Evolutionary conservation across 2,888 invertebrate genomes (phyloP).

Genomic region (Sinhomidia bicolor): DNA sequence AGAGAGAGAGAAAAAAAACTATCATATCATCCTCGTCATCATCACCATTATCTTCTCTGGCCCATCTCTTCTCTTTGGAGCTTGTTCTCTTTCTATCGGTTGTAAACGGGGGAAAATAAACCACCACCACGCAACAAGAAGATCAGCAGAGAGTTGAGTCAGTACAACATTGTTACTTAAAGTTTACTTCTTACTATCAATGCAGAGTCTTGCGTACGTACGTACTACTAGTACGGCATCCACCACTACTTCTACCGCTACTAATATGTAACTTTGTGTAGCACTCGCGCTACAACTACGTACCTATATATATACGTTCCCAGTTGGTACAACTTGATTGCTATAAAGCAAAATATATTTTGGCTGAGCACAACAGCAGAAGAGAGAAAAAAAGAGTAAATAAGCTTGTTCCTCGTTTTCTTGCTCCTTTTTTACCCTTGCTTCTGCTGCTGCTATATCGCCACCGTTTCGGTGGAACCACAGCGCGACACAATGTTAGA

Average conservation of each 20-base stretch:
- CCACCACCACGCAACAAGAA: constrained; percentile 1
- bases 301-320: too few species aligned
- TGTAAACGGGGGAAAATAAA: constrained; percentile 49
- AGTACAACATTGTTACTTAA: constrained; percentile 22
- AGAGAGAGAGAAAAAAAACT: constrained; percentile 12
- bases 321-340: too few species aligned
- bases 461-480: too few species aligned
- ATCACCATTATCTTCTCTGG: constrained; percentile 6
- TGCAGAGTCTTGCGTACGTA: not conserved
- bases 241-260: not conserved
- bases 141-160: constrained; percentile 38
- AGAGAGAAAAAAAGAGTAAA: too few species aligned
- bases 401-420: too few species aligned
- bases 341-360: too few species aligned
- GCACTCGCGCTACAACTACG: too few species aligned
- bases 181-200: constrained; percentile 12
- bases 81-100: not conserved
- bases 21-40: constrained; percentile 42
- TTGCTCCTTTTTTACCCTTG: too few species aligned
- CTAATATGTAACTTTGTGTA: too few species aligned
- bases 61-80: constrained; percentile 23
- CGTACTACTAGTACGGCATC: not conserved
- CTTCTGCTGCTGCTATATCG: too few species aligned
- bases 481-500: too few species aligned
- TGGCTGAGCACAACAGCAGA: too few species aligned